phyloP scores from a whole-genome alignment of 1,140 invertebrate species.

The Globodera ellingtonae region DNA sequence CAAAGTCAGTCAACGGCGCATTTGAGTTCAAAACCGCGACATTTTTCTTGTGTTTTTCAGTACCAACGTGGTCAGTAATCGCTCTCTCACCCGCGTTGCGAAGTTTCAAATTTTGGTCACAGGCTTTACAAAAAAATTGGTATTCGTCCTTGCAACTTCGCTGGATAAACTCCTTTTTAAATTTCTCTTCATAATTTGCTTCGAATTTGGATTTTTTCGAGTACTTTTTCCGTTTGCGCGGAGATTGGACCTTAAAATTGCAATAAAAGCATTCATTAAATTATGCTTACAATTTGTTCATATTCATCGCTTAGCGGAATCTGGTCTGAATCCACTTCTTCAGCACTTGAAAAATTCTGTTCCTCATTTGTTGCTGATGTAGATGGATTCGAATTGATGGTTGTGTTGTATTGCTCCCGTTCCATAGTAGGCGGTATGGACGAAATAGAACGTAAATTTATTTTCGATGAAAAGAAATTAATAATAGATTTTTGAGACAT shows the following conservation, averaged over 20 bases:
- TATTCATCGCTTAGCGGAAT: no score
- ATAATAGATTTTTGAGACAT: no score
- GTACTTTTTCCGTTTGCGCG: not conserved
- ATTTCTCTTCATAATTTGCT: not conserved
- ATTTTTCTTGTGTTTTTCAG: not conserved
- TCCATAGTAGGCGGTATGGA: no score
- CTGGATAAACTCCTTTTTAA: not conserved
- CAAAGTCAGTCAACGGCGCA: not conserved
- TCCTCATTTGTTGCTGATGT: no score
- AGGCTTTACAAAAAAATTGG: not conserved
- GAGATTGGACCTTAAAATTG: not conserved
- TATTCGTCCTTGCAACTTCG: not conserved
- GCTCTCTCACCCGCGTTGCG: not conserved
- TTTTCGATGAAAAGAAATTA: no score
- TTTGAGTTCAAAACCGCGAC: not conserved
- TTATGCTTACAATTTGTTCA: no score
- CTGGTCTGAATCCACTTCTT: no score
- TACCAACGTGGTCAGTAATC: not conserved
- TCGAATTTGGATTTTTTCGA: not conserved
- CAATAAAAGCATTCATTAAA: not conserved
- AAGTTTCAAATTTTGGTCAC: not conserved
- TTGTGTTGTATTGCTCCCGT: no score
- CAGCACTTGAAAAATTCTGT: no score
- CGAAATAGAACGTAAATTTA: no score
- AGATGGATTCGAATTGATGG: no score